Evolutionary conservation across 2,113 vertebrate genomes (phyloP), one percentile per base, ranked within the genome.

Genomic region (Scomber colias): DNA sequence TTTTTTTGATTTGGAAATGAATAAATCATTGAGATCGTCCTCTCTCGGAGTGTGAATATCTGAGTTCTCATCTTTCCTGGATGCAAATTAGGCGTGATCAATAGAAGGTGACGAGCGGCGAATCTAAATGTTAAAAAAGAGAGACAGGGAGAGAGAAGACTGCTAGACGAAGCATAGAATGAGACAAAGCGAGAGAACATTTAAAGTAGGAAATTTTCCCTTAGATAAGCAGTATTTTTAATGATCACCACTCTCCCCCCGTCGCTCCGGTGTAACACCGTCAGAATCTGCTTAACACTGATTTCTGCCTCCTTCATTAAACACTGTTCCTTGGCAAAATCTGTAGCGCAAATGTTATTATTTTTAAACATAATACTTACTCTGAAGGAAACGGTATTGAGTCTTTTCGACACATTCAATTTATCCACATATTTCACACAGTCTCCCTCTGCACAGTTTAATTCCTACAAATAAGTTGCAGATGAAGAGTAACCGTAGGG

Each of bases 11-110:
- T 97, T 96, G 95, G 94, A 97, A 97, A 99, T 99, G 97, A 99
- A 99, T 99, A 99, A 99, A 99, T 99, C 97, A 99, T 97, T 96
- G 96, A 94, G 95, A 96, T 95, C 96, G 96, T 97, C 96, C 89
- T 92, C 84, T 92, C 95, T 96, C 95, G 89, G 95, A 96, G 96
- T 96, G 95, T 96, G 95, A 97, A 97, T 95, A 96, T 96, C 95
- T 96, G 95, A 96, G 96, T 97, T 96, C 95, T 96, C 96, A 95
- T 97, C 96, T 93, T 97, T 95, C 94, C 93, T 94, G 94, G 96
- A 99, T 98, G 96, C 96, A 97, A 98, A 98, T 99, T 96, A 96
- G 94, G 93, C 85, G 96, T 97, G 97, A 98, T 99, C 97, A 98
- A 97, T 97, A 96, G 96, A 92, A 95, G 94, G 85, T 95, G 93